A percentile compares a stretch with the other conserved stretches of the same genome.
These are phyloP conservation scores for Morelia viridis DNA, from an alignment of 2,797 vertebrate species.

Conservation along the genomic window DNA sequence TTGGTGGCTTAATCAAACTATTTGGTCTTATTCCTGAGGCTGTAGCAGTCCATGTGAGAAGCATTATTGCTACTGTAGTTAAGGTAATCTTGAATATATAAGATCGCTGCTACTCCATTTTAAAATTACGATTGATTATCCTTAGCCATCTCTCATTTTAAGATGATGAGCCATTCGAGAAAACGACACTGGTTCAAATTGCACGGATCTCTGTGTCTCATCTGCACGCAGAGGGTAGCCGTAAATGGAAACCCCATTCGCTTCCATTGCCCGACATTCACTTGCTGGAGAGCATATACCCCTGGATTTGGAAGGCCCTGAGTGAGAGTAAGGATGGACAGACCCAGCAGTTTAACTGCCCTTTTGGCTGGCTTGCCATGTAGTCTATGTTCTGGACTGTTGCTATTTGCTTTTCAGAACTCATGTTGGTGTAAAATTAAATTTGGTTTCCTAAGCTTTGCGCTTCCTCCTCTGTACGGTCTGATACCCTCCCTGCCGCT, in stretches of 20 bases:
- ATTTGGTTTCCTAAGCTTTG: not conserved
- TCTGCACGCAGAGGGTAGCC: not conserved
- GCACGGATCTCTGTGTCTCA: not conserved
- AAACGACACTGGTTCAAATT: not conserved
- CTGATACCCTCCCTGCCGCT: not conserved
- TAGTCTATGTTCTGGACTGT: not conserved
- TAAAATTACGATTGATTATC: not conserved
- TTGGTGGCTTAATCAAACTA: not conserved
- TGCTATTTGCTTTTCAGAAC: not conserved
- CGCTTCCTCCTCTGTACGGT: not conserved
- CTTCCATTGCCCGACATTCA: not conserved
- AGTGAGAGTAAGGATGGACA: not conserved
- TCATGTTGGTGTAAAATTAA: not conserved
- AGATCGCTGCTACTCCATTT: not conserved
- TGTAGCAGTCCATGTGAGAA: not conserved
- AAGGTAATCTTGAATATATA: not conserved
- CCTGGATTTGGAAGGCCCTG: not conserved
- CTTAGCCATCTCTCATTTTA: not conserved
- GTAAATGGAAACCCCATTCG: not conserved
- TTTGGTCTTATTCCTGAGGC: not conserved
- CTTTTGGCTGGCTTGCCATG: not conserved
- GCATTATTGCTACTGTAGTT: not conserved
- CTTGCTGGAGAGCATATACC: not conserved
- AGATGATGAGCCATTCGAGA: not conserved
- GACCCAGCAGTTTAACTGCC: not conserved